A percentile compares a stretch with the other conserved stretches of the same genome.
These are phyloP conservation scores for Plutomurus gul DNA, from an alignment of 1,140 invertebrate species.

Conservation along the genomic window DNA sequence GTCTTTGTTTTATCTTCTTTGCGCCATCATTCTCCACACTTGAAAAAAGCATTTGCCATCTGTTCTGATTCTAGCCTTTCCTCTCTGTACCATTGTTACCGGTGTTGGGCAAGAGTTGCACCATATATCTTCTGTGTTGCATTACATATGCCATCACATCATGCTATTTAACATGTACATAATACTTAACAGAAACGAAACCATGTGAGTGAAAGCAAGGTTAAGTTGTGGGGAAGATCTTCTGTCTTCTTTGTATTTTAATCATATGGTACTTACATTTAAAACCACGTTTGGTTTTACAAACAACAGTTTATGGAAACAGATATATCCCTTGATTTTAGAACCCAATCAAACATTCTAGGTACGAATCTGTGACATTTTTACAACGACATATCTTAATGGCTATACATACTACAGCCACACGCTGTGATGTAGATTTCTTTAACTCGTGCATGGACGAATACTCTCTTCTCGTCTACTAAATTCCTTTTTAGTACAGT, in stretches of 20 bases:
- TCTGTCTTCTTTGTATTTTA: no score
- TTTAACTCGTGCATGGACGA: background rate
- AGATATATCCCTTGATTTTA: background rate
- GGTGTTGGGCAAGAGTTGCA: no score
- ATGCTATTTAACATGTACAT: no score
- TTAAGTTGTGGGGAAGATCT: no score
- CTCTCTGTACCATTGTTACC: background rate
- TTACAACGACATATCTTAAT: background rate
- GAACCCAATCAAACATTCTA: background rate
- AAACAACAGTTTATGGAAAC: no score
- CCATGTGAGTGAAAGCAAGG: no score
- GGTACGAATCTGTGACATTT: background rate
- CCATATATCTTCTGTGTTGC: no score
- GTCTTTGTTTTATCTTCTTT: background rate
- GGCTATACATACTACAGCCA: background rate
- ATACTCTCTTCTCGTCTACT: background rate
- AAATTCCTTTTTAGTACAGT: background rate
- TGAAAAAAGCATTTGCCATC: background rate
- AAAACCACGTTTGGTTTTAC: no score
- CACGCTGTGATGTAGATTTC: background rate
- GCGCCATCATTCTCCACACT: background rate
- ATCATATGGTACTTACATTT: no score
- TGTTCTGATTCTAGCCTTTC: constrained; percentile 14
- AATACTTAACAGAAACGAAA: no score
- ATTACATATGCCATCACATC: no score